Conservation (phyloP, 2,888 invertebrate genomes). For the Aspidiotus destructor region DNA sequence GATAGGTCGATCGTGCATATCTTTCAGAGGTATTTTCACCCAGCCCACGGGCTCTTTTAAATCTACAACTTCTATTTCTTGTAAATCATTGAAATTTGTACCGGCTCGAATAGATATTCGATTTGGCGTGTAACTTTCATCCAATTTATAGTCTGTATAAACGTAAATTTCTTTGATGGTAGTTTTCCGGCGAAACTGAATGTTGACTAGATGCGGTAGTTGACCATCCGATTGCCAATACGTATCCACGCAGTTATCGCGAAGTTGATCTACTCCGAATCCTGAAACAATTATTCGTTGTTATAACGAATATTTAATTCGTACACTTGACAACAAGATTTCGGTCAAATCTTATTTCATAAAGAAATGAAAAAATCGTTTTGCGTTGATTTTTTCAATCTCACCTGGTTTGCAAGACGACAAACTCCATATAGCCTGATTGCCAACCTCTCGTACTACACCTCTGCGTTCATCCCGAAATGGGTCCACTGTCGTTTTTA, state of each 20-base stretch:
- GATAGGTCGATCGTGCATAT: constrained; percentile 74
- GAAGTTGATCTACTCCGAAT: constrained; percentile 92
- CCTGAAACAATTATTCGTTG: constrained; percentile 46
- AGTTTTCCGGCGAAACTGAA: constrained; percentile 90
- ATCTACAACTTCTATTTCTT: constrained; percentile 89
- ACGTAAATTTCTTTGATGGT: constrained; percentile 91
- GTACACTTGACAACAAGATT: too few relatives aligned
- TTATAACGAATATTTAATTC: not conserved
- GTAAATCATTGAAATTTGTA: constrained; percentile 91
- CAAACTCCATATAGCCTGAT: constrained; percentile 92
- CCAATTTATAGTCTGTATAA: constrained; percentile 94
- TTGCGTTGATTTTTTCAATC: not conserved
- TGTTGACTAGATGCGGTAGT: constrained; percentile 92
- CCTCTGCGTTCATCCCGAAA: constrained; percentile 52
- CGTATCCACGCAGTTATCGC: constrained; percentile 91
- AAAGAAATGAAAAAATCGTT: not conserved
- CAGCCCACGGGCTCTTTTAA: constrained; percentile 91
- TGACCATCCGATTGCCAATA: constrained; percentile 99
- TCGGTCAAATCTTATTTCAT: not conserved
- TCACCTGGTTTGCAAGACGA: constrained; percentile 95
- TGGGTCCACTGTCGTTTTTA: constrained; percentile 43
- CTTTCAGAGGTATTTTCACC: constrained; percentile 87
- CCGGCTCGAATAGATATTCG: constrained; percentile 85
- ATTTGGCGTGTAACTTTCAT: constrained; percentile 98
- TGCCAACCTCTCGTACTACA: constrained; percentile 71